A percentile compares a stretch with the other conserved stretches of the same genome.
These are phyloP conservation scores for Ariopsis seemanni DNA, from an alignment of 2,113 vertebrate genomes.

Conservation along the genomic window DNA sequence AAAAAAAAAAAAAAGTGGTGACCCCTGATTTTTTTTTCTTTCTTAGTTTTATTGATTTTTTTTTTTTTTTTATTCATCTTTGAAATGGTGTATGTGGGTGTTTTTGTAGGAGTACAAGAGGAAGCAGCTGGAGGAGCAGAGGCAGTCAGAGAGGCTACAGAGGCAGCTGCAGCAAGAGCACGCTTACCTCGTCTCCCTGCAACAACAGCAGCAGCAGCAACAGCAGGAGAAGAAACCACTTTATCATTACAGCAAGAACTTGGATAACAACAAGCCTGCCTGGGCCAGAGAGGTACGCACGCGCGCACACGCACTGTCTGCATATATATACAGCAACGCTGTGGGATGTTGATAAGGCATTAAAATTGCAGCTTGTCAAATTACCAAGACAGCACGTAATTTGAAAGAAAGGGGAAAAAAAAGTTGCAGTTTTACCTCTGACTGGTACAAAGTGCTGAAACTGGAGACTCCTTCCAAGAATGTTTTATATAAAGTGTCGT, in stretches of 20 bases:
- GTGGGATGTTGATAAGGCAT: not conserved
- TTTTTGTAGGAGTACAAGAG: slow-evolving; percentile 86
- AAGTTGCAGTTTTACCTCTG: not conserved
- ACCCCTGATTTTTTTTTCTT: not conserved
- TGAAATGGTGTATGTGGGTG: slow-evolving; percentile 29
- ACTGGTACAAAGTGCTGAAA: not conserved
- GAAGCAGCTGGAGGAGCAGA: slow-evolving; percentile 90
- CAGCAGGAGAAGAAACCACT: slow-evolving; percentile 83
- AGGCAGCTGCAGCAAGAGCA: slow-evolving; percentile 92
- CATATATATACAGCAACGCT: not conserved
- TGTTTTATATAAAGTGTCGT: not conserved
- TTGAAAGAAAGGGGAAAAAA: no score
- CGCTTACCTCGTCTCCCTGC: slow-evolving; percentile 88
- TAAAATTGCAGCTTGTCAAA: not conserved
- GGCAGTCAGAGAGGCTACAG: slow-evolving; percentile 88
- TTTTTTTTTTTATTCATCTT: not conserved
- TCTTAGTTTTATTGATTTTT: not conserved
- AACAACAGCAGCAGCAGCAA: slow-evolving; percentile 68
- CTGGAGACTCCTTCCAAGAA: not conserved
- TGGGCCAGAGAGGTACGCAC: slow-evolving; percentile 85
- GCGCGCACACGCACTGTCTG: not conserved
- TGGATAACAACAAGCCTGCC: slow-evolving; percentile 84
- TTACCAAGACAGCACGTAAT: not conserved
- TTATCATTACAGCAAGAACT: slow-evolving; percentile 85
- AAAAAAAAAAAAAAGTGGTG: not conserved